phyloP scores from a whole-genome alignment of 1,140 invertebrate genomes.

The Meloidogyne hapla region DNA sequence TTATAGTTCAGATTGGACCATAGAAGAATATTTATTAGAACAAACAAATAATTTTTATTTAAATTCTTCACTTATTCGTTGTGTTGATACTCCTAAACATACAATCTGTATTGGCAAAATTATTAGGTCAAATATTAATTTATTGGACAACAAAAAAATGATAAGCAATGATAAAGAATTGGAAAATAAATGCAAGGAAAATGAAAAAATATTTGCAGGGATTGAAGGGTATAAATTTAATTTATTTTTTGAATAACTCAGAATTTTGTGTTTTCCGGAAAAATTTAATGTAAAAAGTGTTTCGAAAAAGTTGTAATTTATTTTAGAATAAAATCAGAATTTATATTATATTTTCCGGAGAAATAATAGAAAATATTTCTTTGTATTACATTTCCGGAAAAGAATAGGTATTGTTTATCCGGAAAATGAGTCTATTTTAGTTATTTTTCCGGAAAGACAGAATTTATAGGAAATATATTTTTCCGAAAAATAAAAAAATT shows the following conservation, averaged over 20 bases:
- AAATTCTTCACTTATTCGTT: constrained; percentile 31
- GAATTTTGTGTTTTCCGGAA: too few relatives aligned
- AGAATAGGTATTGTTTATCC: too few relatives aligned
- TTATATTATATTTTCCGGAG: neutral
- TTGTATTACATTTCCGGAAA: neutral
- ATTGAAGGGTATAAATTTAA: constrained; percentile 38
- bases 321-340: neutral
- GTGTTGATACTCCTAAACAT: constrained; percentile 39
- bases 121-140: neutral
- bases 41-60: constrained; percentile 7
- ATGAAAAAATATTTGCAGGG: constrained; percentile 30
- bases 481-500: constrained; percentile 31
- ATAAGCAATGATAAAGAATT: neutral
- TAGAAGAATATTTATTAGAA: constrained; percentile 26
- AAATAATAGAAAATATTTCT: constrained; percentile 11
- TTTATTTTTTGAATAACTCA: neutral
- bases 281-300: too few relatives aligned
- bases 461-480: too few relatives aligned
- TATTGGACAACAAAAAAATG: neutral
- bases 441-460: too few relatives aligned
- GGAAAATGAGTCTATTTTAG: too few relatives aligned
- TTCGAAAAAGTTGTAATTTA: too few relatives aligned
- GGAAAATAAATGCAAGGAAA: neutral
- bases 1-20: constrained; percentile 42
- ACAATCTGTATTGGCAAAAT: constrained; percentile 38